Base-by-base conservation (phyloP, 2,888 invertebrate genomes). In the Agapostemon virescens region DNA sequence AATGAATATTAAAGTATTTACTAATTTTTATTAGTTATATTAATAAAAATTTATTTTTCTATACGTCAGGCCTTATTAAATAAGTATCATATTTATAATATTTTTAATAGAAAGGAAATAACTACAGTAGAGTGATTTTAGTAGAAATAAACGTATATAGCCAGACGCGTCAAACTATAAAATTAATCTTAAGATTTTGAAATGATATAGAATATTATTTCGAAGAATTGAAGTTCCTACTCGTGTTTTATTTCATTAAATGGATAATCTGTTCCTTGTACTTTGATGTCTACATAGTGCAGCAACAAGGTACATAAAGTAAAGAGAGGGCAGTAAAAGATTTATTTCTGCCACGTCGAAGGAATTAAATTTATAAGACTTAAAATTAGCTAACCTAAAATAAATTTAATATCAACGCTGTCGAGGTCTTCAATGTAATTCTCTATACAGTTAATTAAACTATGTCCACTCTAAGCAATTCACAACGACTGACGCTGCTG, bases 371-470 rank as follows among this genome's bases (percentile, higher is more conserved):
- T 63, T 36, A 36, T 36, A 36, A 55, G 23, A 23, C 20, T 58
- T 40, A n/a, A n/a, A n/a, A n/a, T n/a, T n/a, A 36, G 6, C 20
- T 33, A 30, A n/a, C 36, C 36, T n/a, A 45, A 17, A 17, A 33
- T 17, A 33, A 61, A 42, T n/a, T 40, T 20, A 33, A 45, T 70
- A 42, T 33, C 42, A 61, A 5, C 23, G 42, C 9, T 17, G 55
- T 9, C n/a, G 42, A 23, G 15, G 30, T 13, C 33, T 17, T n/a
- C n/a, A 13, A 11, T 26, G 42, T 45, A 71, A 61, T 61, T 71
- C 63, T 30, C 63, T 63, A 33, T 64, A 26, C 49, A 75, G 61
- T 69, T 69, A 69, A 75, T 75, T 70, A 70, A 75, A 58, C 33
- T 52, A 58, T 69, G 45, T 38, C 63, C 69, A 40, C 36, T 40